Base-by-base conservation (phyloP, 2,797 vertebrate species). In the Crocodylus rhombifer region DNA sequence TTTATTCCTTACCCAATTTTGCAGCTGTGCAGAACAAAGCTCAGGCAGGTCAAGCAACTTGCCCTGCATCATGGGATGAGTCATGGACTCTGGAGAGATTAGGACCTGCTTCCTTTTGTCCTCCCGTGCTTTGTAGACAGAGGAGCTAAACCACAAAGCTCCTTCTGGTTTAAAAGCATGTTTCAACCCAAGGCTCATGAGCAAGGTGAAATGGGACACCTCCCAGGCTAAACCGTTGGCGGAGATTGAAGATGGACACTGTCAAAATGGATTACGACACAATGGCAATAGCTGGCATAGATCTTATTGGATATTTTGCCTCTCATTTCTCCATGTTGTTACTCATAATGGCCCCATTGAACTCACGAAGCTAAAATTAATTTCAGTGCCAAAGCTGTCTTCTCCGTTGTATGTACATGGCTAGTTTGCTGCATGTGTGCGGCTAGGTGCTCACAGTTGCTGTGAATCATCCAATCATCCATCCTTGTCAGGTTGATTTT, bases 151-250 rank as follows among this genome's bases (percentile, higher is more conserved):
- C 95, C 91, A 93, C 95, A 95, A 93, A 92, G 87, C 76, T 95
- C 94, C 83, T 86, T 92, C 75, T 65, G 85, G 67, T 94, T 97
- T 97, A 96, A 95, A 97, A 97, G 95, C 89, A 51, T 51, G 21
- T 95, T 97, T 97, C 87, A 96, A 91, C 92, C 92, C 95, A 88
- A 95, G 76, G 60, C 95, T 96, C 95, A 97, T 97, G 97, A 91
- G 64, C 81, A 88, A 95, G 87, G 90, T 93, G 91, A 96, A 94
- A 87, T 30, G 88, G 91, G 79, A 91, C 87, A 92, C 88, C 94
- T 89, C 92, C 81, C 95, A 96, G 84, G 82, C 89, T 89, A 80
- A 14, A 65, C 89, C 88, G 96, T 91, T 60, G 67, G 61, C 91
- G 55, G 80, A 90, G 79, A 75, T 88, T 95, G 88, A 87, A 25